Evolutionary conservation across 2,888 invertebrate genomes (phyloP).

Genomic region (Aphidius colemani): DNA sequence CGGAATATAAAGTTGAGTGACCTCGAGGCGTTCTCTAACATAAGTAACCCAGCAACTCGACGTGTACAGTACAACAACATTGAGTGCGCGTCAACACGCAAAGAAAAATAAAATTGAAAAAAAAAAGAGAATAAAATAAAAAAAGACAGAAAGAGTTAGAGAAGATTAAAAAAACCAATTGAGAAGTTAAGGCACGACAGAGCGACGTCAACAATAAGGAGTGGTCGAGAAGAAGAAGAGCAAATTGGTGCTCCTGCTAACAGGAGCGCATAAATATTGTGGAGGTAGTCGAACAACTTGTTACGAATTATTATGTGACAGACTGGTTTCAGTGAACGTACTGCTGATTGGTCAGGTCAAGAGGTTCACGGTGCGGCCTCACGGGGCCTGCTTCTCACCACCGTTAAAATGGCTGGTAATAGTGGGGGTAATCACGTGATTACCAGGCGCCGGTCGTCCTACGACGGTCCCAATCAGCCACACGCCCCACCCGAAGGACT

Average conservation of each 20-base stretch:
- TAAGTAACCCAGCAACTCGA: constrained; percentile 5
- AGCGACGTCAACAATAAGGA: constrained; percentile 62
- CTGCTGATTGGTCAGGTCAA: constrained; percentile 38
- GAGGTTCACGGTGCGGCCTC: constrained; percentile 33
- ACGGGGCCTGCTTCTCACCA: constrained; percentile 42
- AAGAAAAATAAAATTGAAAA: constrained; percentile 4
- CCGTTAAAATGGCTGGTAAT: constrained; percentile 38
- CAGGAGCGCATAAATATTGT: constrained; percentile 64
- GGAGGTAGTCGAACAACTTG: constrained; percentile 48
- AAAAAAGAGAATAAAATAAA: constrained; percentile 8
- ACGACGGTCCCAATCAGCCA: constrained; percentile 57
- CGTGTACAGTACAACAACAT: background rate
- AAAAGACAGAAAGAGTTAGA: constrained; percentile 16
- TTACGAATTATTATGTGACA: constrained; percentile 12
- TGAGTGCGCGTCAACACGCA: background rate
- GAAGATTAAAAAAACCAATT: constrained; percentile 1
- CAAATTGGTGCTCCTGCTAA: constrained; percentile 65
- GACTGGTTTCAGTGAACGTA: constrained; percentile 40
- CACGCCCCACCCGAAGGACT: constrained; percentile 63
- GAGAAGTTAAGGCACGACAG: too few species aligned
- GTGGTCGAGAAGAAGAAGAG: constrained; percentile 67
- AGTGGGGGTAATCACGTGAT: constrained; percentile 43
- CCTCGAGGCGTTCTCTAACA: constrained; percentile 21
- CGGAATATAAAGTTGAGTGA: constrained; percentile 23
- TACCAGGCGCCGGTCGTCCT: constrained; percentile 46